Conservation (phyloP, 92 coral and sea anemone species). For the Porites rus region DNA sequence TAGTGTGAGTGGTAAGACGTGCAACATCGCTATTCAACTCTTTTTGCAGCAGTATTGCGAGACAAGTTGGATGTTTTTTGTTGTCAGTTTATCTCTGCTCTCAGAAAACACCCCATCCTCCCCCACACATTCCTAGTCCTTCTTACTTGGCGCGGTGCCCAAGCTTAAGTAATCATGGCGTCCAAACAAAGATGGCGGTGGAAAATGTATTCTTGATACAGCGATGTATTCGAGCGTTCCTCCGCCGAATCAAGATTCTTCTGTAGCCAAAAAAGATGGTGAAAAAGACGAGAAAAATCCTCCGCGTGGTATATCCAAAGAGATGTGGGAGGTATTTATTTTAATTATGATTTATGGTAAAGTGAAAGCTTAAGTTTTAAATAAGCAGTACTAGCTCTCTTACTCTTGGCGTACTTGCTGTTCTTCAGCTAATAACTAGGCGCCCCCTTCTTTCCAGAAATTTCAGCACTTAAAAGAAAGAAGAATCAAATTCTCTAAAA, state of each 20-base stretch:
- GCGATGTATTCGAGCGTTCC: conserved; percentile 76
- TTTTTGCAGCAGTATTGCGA: no score
- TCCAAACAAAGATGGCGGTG: neutral
- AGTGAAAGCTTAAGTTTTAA: no score
- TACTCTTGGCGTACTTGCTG: neutral
- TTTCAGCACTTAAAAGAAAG: conserved; percentile 91
- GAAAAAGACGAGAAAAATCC: conserved; percentile 38
- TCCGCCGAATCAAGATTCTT: conserved; percentile 54
- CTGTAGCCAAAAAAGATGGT: neutral
- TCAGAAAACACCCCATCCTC: no score
- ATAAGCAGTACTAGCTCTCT: no score
- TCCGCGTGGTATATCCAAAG: conserved; percentile 71
- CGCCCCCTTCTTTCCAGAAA: conserved; percentile 53
- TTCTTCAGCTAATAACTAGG: neutral
- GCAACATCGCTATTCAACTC: no score
- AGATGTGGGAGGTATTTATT: conserved; percentile 73
- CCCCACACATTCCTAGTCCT: no score
- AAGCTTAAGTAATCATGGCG: neutral
- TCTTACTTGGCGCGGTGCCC: no score
- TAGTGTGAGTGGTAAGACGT: no score
- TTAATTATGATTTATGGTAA: neutral
- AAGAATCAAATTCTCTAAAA: conserved; percentile 66
- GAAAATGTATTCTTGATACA: neutral
- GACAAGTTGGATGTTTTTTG: no score
- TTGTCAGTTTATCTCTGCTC: no score